Base-by-base conservation (phyloP, 2,888 invertebrate genomes). In the Phortica magna region DNA sequence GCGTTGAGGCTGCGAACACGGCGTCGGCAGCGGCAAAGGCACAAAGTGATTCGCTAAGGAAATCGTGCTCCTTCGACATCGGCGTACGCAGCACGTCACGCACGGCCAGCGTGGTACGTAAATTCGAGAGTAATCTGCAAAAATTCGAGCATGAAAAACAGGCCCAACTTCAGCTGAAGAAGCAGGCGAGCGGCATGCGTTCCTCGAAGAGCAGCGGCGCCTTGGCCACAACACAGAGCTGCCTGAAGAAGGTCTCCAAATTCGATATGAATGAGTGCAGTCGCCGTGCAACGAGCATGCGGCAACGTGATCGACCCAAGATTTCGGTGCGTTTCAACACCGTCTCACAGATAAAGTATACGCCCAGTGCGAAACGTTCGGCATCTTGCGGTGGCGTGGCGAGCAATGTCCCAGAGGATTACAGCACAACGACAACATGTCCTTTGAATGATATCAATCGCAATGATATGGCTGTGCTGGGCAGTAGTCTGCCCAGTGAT, bases 271-370 rank as follows among this genome's bases (percentile, higher is more conserved):
- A 75, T 39, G 85, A 82, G 17, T 82, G 80, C 72, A 80, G 79
- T 9, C 93, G 95, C 73, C 92, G 95, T 59, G 95, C 95, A 9
- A 95, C 95, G 4, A 95, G 95, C 22, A 93, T 94, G 67, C 93
- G 94, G 83, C 92, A 94, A 53, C 93, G 93, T 78, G 93, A 93
- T 65, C 88, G 91, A 1, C 91, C 91, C 48, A 92, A 94, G 88
- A 90, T 90, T 55, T 91, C 91, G 5, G 92, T 92, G 10, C 88
- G 91, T 12, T 92, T 91, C 61, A 91, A 92, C 76, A 91, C 92
- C 0, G 92, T 91, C 0, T 91, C 91, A 2, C 91, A 92, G 76
- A 91, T 91, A 4, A 91, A 90, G 80, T 91, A 90, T 77, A 90
- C 91, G 55, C 91, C 91, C 48, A 85, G 88, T 65, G 89, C 90